Evolutionary conservation across 2,797 vertebrate species (phyloP).

Genomic region (Ceryle rudis): DNA sequence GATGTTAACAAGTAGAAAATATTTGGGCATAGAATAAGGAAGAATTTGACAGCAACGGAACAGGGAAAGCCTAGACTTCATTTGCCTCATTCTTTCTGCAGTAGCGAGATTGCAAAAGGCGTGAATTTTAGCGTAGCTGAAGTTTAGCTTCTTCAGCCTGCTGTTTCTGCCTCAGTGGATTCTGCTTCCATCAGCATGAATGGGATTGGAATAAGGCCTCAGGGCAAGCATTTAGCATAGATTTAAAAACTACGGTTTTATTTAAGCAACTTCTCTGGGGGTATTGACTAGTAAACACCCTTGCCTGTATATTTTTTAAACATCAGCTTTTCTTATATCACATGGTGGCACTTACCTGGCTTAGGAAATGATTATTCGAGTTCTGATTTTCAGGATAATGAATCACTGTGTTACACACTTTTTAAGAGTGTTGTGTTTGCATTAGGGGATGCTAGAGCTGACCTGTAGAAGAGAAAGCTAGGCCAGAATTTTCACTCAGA

Average conservation of each 20-base stretch:
- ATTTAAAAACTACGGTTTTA: slow-evolving; percentile 39
- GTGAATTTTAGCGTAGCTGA: slow-evolving; percentile 14
- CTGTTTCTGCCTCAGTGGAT: slow-evolving; percentile 33
- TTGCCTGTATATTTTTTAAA: neutral
- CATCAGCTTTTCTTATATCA: neutral
- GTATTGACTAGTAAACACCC: slow-evolving; percentile 8
- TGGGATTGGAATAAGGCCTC: slow-evolving; percentile 16
- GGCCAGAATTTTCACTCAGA: neutral
- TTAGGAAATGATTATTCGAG: slow-evolving; percentile 34
- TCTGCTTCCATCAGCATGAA: slow-evolving; percentile 43
- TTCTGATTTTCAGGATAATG: neutral
- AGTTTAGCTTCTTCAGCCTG: neutral
- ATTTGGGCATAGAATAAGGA: neutral
- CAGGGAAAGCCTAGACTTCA: neutral
- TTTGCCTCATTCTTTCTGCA: neutral
- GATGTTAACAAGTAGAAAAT: neutral
- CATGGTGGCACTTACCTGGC: neutral
- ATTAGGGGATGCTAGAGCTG: neutral
- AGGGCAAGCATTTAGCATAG: slow-evolving; percentile 29
- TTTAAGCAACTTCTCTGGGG: slow-evolving; percentile 27
- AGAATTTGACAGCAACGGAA: neutral
- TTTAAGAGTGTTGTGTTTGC: neutral
- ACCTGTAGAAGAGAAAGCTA: neutral
- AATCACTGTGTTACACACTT: slow-evolving; percentile 5
- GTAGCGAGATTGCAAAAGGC: neutral